Evolutionary conservation across 2,113 vertebrate species (phyloP), one percentile per base, ranked within the genome.

Genomic region (Cochlearius cochlearius): DNA sequence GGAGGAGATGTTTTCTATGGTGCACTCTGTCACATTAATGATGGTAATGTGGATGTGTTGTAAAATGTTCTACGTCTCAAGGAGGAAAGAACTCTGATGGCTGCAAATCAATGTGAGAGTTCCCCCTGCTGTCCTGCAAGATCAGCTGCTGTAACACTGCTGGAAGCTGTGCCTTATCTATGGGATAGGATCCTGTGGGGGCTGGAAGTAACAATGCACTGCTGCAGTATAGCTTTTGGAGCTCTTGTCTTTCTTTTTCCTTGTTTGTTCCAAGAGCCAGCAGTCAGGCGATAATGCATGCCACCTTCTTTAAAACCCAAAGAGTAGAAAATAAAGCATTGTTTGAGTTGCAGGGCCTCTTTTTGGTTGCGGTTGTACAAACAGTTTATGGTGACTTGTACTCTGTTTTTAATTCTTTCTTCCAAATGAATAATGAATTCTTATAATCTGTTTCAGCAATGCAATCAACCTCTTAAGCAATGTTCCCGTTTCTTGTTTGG

Each of bases 401-500:
- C 45, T 96, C 73, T 95, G 83, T 0, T 92, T 94, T 87, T 81
- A 88, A 87, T 96, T 91, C 64, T 94, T 68, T 67, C 29, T 94
- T 91, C 26, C 84, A 89, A 63, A 86, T 63, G 73, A 97, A 89
- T 98, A 95, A 84, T 77, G 58, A 66, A 55, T 93, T 95, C 97
- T 97, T 85, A 66, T 94, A 97, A 97, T 98, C 72, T 98, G 69
- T 96, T 98, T 94, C 98, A 99, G 99, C 97, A 99, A 99, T 95
- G 98, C 99, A 45, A 94, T 99, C 96, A 99, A 99, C 97, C 98
- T 99, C 97, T 98, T 99, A 95, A 99, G 99, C 97, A 99, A 99
- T 97, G 98, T 99, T 97, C 99, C 99, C 1, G 98, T 99, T 90
- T 98, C 98, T 97, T 99, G 99, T 95, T 98, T 99, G 98, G 99